These are phyloP conservation scores for Ceratotherium simum DNA, from an alignment of 2,113 vertebrate genomes.

Conservation along the genomic window DNA sequence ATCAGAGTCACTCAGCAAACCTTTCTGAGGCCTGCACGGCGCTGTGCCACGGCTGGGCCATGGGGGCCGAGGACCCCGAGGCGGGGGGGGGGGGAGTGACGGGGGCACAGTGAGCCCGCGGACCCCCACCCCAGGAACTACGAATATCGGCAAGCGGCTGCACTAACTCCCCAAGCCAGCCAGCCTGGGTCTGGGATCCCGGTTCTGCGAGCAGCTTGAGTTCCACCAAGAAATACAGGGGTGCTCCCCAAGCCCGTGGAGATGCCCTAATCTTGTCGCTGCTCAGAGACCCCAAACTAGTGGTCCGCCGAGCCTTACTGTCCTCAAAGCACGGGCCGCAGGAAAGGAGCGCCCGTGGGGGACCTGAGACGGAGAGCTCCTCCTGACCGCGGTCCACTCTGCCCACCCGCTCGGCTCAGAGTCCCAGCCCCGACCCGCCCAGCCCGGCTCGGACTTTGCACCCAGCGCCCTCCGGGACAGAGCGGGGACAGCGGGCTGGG, in stretches of 20 bases:
- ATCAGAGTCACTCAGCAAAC: not conserved
- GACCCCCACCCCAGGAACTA: not conserved
- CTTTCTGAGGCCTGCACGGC: not conserved
- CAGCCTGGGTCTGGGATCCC: not conserved
- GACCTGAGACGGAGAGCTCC: not conserved
- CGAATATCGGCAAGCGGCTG: rapidly evolving
- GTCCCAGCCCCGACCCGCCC: not conserved
- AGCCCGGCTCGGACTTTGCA: not conserved
- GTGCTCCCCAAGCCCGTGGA: not conserved
- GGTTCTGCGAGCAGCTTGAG: not conserved
- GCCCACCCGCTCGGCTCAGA: not conserved
- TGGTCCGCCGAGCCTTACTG: not conserved
- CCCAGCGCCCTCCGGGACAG: not conserved
- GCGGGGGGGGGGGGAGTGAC: not conserved
- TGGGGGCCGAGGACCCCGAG: not conserved
- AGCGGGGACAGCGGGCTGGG: not conserved
- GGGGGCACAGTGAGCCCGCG: not conserved
- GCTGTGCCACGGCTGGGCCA: not conserved
- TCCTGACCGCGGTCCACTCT: not conserved
- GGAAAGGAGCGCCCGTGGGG: not conserved
- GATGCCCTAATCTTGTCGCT: rapidly evolving
- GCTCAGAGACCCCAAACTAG: rapidly evolving
- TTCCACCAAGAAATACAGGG: rapidly evolving
- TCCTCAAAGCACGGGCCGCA: too few species aligned
- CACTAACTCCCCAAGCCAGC: not conserved